Base-by-base conservation (phyloP, 2,888 invertebrate genomes). In the Esperia sulphurella region DNA sequence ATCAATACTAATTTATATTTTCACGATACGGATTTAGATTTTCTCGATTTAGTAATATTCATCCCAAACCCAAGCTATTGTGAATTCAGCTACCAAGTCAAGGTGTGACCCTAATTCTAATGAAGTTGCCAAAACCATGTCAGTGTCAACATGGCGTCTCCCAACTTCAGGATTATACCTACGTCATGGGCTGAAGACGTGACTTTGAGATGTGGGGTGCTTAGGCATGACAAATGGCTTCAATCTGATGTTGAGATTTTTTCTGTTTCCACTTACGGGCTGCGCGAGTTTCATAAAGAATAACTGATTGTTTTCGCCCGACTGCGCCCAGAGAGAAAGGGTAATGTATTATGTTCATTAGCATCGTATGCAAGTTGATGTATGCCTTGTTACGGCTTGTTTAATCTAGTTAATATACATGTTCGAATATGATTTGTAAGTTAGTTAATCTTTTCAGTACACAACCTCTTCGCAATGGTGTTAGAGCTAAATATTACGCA, bases 401-500 rank as follows among this genome's bases (percentile, higher is more conserved):
- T 21, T 2, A 21, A 21, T 21, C 21, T 21, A 21, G 21, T 21
- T 21, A 21, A 21, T 3, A 21, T 21, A 21, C 21, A 21, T 21
- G 5, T 21, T 21, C 21, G 21, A 21, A 21, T 21, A 21, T 21
- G 21, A 21, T 21, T 21, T 21, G 21, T 21, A 21, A 21, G 21
- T 44, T 53, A 45, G 28, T 33, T 31, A 53, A 51, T 49, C 53
- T 51, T 68, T 59, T 49, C 31, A 63, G 63, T 71, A 65, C 58
- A 49, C 47, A 48, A 52, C 52, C 71, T 59, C 60, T 54, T 66
- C 68, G 69, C 66, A 66, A 76, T 73, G 75, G 63, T 75, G 74
- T 77, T 75, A 72, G 72, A 75, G 78, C 78, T 77, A 76, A 80
- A 76, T 75, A 78, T 76, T 74, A 75, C 68, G 69, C 70, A 71